Evolutionary conservation across 2,888 invertebrate species (phyloP).

Genomic region (Geophilus truncorum): DNA sequence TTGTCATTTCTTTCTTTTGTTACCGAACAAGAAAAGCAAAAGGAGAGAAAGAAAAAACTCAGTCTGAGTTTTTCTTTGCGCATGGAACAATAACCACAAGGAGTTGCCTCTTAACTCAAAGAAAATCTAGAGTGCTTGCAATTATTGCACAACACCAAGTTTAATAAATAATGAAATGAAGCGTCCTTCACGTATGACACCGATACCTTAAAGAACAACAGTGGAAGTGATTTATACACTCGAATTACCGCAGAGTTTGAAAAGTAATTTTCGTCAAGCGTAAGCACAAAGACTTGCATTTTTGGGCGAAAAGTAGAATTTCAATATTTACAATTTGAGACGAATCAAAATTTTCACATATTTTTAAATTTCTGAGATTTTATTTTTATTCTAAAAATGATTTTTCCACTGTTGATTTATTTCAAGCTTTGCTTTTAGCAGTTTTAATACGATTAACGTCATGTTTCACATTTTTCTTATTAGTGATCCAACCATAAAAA

Average conservation of each 20-base stretch:
- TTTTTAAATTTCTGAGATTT: no score
- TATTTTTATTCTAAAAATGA: no score
- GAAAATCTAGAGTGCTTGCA: conserved; percentile 8
- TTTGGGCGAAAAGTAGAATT: no score
- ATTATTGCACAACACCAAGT: not conserved
- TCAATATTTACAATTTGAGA: no score
- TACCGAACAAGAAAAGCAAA: not conserved
- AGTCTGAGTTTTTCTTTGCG: not conserved
- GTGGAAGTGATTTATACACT: not conserved
- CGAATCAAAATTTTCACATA: no score
- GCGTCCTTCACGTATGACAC: conserved; percentile 1
- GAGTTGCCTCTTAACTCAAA: not conserved
- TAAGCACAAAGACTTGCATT: no score
- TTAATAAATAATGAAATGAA: not conserved
- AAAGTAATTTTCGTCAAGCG: no score
- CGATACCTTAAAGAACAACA: not conserved
- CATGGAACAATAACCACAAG: conserved; percentile 3
- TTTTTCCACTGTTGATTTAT: no score
- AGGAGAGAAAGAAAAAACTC: not conserved
- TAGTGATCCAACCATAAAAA: no score
- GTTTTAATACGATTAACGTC: no score
- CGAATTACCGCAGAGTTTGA: not conserved
- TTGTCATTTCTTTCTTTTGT: conserved; percentile 12
- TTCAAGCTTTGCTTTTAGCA: no score
- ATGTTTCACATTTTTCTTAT: no score